Evolutionary conservation across 2,113 vertebrate species (phyloP), one percentile per base, ranked within the genome.

Genomic region (Prunella himalayana): DNA sequence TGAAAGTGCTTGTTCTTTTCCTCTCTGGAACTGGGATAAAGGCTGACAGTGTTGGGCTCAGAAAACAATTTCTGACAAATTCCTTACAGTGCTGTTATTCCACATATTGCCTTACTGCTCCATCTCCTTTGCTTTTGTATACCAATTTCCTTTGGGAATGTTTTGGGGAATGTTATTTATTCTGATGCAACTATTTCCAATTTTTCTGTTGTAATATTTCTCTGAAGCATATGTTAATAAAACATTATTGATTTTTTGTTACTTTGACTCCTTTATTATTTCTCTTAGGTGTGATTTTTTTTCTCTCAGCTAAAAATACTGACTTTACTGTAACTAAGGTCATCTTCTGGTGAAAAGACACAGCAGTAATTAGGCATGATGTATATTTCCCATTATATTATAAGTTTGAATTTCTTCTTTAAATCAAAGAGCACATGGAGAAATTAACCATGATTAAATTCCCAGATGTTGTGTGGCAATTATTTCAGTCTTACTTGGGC

Each of bases 211-310:
- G 95, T 96, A 94, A 82, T 92, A 50, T 90, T 94, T 95, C 66
- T 89, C 72, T 91, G 82, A 96, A 90, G 47, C 56, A 28, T 91
- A 79, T 75, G 65, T 85, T 93, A 98, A 98, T 98, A 98, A 98
- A 98, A 86, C 11, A 39, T 35, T 17, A 59, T 19, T 86, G 80
- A 39, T 68, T 94, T 88, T 89, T 82, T 90, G 6, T 51, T 91
- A 81, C 75, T 94, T 90, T 82, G 98, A 47, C 91, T 98, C 95
- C 89, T 72, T 82, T 64, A 7, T 97, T 97, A 33, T 96, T 97
- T 97, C 65, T 88, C 63, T 95, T 21, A 39, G 45, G 39, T 97
- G 54, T 76, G 54, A 57, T 27, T 42, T 75, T 87, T 75, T 88
- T 54, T 31, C 15, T 87, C n/a, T 51, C 41, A 69, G 28, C 45